Percentiles rank a stretch among this genome's conserved stretches.
Evolutionary conservation across 64 coral and sea anemone species (phyloP).

Genomic region (Trachythela sp.): DNA sequence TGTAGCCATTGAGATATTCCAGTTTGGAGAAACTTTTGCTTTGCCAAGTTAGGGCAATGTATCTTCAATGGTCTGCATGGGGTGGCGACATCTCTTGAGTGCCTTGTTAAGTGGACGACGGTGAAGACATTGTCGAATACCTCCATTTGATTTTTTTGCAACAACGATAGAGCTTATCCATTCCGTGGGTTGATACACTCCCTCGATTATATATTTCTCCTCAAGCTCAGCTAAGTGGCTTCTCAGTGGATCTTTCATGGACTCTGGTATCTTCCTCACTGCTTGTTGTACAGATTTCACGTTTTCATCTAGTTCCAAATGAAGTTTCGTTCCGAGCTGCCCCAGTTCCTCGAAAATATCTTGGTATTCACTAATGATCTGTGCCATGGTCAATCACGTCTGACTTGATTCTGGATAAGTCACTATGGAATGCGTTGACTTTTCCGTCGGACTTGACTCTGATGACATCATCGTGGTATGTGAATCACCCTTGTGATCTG

Average conservation of each 20-base stretch:
- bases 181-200: conserved; percentile 4
- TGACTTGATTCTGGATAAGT: not conserved
- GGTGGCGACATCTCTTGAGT: not conserved
- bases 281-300: conserved; percentile 29
- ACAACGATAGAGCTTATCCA: conserved; percentile 24
- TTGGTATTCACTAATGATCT: conserved; percentile 29
- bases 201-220: conserved; percentile 11
- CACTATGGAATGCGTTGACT: too few species aligned
- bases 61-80: not conserved
- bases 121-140: conserved; percentile 32
- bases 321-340: conserved; percentile 24
- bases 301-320: conserved; percentile 31
- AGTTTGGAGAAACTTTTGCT: conserved; percentile 5
- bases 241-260: not conserved
- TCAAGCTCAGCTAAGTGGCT: conserved; percentile 21
- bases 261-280: not conserved
- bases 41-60: not conserved
- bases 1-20: too few species aligned
- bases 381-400: not conserved
- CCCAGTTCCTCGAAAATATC: conserved; percentile 41
- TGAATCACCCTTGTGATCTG: too few species aligned
- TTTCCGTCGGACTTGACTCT: not conserved
- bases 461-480: too few species aligned
- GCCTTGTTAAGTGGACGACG: not conserved
- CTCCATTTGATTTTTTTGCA: not conserved